Conservation (phyloP, 1,140 invertebrate genomes). For the Eubasilissa regina region DNA sequence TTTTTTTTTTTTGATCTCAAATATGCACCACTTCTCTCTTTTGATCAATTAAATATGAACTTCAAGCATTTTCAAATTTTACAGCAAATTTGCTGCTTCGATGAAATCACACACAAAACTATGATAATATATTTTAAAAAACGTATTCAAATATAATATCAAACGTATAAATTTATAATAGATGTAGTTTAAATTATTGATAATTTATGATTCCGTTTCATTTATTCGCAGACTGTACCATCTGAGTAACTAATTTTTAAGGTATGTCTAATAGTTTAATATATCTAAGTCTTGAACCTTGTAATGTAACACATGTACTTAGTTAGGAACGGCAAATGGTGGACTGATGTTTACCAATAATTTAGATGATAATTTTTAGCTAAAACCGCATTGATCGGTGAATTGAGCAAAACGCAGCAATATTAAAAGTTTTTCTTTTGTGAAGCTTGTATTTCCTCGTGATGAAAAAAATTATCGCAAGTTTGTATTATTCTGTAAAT, state of each 20-base stretch:
- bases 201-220: constrained; percentile 3
- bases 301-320: not conserved
- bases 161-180: not conserved
- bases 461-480: too few species aligned
- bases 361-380: constrained; percentile 19
- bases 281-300: constrained; percentile 2
- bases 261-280: too few species aligned
- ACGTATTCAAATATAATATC: too few species aligned
- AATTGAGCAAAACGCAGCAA: constrained; percentile 45
- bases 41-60: too few species aligned
- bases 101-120: too few species aligned
- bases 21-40: too few species aligned
- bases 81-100: too few species aligned
- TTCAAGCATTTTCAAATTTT: too few species aligned
- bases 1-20: not conserved
- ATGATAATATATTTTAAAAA: too few species aligned
- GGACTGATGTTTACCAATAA: constrained; percentile 56
- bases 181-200: not conserved
- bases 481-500: too few species aligned
- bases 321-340: constrained; percentile 8
- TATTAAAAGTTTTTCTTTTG: constrained; percentile 27
- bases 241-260: too few species aligned
- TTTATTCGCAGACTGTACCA: not conserved
- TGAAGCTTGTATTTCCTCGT: too few species aligned
- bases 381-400: constrained; percentile 14